Conservation (phyloP, 1,140 invertebrate species). For the Drosophila trapezifrons region DNA sequence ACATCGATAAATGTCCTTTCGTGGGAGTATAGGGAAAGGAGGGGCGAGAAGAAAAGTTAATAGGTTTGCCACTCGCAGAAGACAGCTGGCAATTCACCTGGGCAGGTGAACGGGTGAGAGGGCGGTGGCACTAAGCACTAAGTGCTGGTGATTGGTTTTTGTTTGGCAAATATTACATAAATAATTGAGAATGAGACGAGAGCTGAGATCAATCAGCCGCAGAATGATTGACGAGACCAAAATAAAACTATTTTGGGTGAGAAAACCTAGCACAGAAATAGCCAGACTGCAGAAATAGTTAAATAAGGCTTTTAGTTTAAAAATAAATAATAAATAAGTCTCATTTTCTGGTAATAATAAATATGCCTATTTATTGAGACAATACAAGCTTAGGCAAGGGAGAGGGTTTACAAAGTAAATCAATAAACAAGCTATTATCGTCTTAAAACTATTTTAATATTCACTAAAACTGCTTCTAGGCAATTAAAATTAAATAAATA, state of each 20-base stretch:
- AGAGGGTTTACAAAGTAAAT: neutral
- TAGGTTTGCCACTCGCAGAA: slow-evolving; percentile 75
- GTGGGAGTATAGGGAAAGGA: neutral
- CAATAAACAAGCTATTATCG: neutral
- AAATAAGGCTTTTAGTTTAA: too few relatives aligned
- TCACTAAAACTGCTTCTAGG: neutral
- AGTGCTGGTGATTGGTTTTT: slow-evolving; percentile 54
- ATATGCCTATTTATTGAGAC: neutral
- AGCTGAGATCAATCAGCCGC: slow-evolving; percentile 15
- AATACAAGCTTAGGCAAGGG: neutral
- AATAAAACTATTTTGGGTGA: neutral
- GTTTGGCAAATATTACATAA: slow-evolving; percentile 46
- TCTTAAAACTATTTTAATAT: neutral
- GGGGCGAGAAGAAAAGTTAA: slow-evolving; percentile 57
- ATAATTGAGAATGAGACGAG: slow-evolving; percentile 24
- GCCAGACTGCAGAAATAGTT: neutral
- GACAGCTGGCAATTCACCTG: slow-evolving; percentile 46
- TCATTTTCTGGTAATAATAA: neutral
- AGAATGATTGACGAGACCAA: neutral
- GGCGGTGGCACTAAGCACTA: slow-evolving; percentile 12
- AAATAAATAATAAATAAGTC: neutral
- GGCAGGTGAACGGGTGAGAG: slow-evolving; percentile 16
- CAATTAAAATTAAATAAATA: neutral
- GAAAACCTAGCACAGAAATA: neutral
- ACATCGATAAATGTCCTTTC: slow-evolving; percentile 68